Evolutionary conservation across 2,888 invertebrate species (phyloP).

Genomic region (Eucera pruinosa): DNA sequence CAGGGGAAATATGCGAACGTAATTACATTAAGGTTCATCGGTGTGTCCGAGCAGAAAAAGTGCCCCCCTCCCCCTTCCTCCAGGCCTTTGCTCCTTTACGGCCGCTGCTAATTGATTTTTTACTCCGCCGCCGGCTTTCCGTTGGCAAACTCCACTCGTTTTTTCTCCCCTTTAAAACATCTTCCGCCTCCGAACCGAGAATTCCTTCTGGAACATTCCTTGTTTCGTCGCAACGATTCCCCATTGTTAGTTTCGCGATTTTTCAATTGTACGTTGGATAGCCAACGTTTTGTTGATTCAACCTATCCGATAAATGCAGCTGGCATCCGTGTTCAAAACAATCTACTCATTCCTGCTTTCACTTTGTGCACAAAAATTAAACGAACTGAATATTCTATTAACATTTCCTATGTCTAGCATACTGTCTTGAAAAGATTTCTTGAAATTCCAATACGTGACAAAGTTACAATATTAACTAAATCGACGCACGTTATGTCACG

Average conservation of each 20-base stretch:
- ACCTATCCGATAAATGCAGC: too few relatives aligned
- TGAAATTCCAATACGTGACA: too few relatives aligned
- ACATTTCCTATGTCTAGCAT: too few relatives aligned
- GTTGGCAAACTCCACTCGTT: conserved; percentile 1
- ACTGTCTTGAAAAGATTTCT: too few relatives aligned
- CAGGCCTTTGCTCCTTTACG: conserved; percentile 10
- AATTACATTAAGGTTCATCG: conserved; percentile 26
- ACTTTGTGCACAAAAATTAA: too few relatives aligned
- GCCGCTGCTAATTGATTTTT: conserved; percentile 25
- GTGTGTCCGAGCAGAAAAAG: conserved; percentile 9
- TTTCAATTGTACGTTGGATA: neutral
- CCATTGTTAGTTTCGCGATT: neutral
- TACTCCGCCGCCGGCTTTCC: neutral
- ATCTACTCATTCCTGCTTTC: too few relatives aligned
- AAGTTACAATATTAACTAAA: too few relatives aligned
- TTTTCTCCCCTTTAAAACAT: neutral
- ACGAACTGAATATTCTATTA: too few relatives aligned
- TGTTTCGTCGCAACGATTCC: neutral
- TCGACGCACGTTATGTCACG: too few relatives aligned
- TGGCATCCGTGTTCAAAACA: too few relatives aligned
- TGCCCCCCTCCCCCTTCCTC: too few relatives aligned
- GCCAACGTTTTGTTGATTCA: too few relatives aligned
- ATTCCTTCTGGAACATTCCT: neutral
- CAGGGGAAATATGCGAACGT: conserved; percentile 13
- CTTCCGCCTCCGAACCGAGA: neutral